phyloP scores from a whole-genome alignment of 2,797 vertebrate genomes.

The Eurystomus glaucurus region DNA sequence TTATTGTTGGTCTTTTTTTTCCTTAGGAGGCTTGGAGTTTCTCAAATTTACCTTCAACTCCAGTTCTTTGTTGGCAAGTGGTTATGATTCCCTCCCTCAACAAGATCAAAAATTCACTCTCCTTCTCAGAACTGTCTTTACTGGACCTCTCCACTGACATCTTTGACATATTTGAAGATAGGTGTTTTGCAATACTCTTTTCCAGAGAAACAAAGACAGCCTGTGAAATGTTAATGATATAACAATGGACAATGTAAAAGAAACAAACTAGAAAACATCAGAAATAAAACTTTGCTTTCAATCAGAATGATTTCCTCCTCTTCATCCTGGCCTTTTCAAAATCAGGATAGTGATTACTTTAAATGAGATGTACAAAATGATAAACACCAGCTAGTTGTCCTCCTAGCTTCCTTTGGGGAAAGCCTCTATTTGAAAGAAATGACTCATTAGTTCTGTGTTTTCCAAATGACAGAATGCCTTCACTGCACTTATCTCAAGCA shows the following conservation, averaged over 20 bases:
- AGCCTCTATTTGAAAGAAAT: slow-evolving; percentile 1
- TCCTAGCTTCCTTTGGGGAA: slow-evolving; percentile 1
- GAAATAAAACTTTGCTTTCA: neutral
- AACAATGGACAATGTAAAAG: neutral
- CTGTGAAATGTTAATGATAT: neutral
- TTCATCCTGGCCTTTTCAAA: neutral
- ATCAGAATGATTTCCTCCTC: neutral
- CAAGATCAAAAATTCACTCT: neutral
- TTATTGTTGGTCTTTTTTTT: neutral
- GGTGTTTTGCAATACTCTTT: neutral
- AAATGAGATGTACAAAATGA: slow-evolving; percentile 6
- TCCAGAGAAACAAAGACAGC: neutral
- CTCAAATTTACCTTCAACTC: neutral
- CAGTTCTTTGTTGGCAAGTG: neutral
- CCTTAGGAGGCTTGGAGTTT: neutral
- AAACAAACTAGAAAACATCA: neutral
- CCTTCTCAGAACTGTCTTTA: neutral
- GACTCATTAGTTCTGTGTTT: neutral
- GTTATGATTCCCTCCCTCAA: neutral
- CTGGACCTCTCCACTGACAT: neutral
- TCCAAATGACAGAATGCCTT: neutral
- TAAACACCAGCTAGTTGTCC: neutral
- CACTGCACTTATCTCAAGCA: neutral
- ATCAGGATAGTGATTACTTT: neutral
- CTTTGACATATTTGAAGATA: neutral